A percentile compares a stretch with the other conserved stretches of the same genome.
These are phyloP conservation scores for Cotesia chilonis DNA, from an alignment of 1,140 invertebrate species.

Conservation along the genomic window DNA sequence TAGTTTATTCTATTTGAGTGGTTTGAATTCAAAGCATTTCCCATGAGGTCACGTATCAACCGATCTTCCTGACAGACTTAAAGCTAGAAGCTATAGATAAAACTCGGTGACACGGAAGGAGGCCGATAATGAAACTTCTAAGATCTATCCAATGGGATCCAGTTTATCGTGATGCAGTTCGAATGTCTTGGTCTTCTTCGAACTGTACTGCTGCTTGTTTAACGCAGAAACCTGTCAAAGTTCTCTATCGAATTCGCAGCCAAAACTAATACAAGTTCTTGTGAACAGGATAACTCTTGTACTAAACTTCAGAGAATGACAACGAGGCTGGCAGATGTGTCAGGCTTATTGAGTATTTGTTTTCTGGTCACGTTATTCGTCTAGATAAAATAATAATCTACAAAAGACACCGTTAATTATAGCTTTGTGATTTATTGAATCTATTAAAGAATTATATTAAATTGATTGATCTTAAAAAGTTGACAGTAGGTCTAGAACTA, in stretches of 20 bases:
- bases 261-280: slow-evolving; percentile 28
- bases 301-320: slow-evolving; percentile 14
- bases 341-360: background rate
- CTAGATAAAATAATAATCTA: background rate
- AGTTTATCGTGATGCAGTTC: slow-evolving; percentile 21
- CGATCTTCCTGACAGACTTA: background rate
- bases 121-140: slow-evolving; percentile 24
- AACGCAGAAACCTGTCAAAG: slow-evolving; percentile 23
- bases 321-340: slow-evolving; percentile 9
- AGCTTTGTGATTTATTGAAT: background rate
- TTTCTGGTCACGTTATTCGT: slow-evolving; percentile 10
- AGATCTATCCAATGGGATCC: slow-evolving; percentile 1
- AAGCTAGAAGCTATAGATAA: slow-evolving; percentile 7
- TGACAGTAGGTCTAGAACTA: no score
- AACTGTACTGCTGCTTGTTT: background rate
- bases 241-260: background rate
- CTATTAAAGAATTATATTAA: background rate
- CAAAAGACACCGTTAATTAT: no score
- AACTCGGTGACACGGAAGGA: slow-evolving; percentile 23
- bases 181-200: background rate
- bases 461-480: no score
- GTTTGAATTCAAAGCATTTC: background rate
- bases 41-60: slow-evolving; percentile 12
- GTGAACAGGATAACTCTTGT: slow-evolving; percentile 15
- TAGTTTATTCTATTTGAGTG: background rate